Conservation (phyloP, 1,140 invertebrate species). For the Drosophila lacertosa region DNA sequence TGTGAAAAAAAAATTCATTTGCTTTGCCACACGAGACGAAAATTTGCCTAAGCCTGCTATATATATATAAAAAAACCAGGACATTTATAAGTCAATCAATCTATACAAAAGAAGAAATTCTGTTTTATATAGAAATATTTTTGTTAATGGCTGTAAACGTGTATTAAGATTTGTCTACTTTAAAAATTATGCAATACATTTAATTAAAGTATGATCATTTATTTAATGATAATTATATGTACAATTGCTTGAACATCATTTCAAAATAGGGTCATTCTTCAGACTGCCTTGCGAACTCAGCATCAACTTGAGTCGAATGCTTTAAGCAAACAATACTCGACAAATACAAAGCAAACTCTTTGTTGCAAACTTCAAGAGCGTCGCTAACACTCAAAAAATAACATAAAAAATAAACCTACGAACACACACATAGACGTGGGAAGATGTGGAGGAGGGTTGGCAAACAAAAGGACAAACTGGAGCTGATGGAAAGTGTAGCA, state of each 20-base stretch:
- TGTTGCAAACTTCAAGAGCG: conserved; percentile 30
- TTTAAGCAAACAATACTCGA: conserved; percentile 44
- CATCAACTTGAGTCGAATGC: conserved; percentile 3
- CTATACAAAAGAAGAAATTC: no score
- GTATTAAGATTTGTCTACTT: no score
- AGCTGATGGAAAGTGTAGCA: conserved; percentile 50
- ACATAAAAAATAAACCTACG: not conserved
- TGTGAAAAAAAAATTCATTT: no score
- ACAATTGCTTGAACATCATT: not conserved
- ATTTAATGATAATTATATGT: no score
- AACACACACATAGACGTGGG: not conserved
- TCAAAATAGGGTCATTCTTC: conserved; percentile 34
- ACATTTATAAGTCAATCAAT: no score
- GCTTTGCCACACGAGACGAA: no score
- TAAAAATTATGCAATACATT: no score
- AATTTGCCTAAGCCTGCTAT: no score
- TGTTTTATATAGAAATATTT: no score
- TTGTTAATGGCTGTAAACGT: no score
- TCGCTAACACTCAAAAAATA: conserved; percentile 26
- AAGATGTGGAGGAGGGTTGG: not conserved
- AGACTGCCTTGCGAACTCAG: conserved; percentile 15
- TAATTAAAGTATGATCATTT: no score
- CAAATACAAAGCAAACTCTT: conserved; percentile 43
- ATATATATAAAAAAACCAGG: no score
- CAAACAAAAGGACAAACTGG: conserved; percentile 43